Percentiles rank a stretch among this genome's conserved stretches.
Evolutionary conservation across 30 jellyfish, hydroid and myxozoan genomes (phyloP).

Genomic region (Hydra vulgaris): DNA sequence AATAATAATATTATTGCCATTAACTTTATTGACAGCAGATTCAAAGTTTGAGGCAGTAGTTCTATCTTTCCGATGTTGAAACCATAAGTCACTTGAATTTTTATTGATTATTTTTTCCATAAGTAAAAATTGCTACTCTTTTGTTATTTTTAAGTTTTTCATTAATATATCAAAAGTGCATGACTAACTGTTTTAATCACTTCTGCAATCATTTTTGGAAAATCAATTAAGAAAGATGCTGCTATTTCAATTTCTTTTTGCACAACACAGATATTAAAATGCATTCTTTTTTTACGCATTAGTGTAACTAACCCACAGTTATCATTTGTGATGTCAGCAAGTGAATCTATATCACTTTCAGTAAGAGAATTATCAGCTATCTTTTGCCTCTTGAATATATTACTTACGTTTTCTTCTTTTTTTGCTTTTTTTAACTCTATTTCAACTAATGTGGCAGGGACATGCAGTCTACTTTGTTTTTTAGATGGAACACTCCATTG

Average conservation of each 20-base stretch:
- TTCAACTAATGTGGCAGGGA: neutral
- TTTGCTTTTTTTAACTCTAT: neutral
- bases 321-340: slow-evolving; percentile 7
- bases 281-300: neutral
- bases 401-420: neutral
- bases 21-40: too few species aligned
- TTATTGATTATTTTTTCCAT: neutral
- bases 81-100: neutral
- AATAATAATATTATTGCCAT: too few species aligned
- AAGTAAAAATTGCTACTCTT: neutral
- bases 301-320: neutral
- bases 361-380: neutral
- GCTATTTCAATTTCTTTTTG: neutral
- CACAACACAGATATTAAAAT: neutral
- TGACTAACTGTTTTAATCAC: neutral
- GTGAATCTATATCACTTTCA: neutral
- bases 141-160: neutral
- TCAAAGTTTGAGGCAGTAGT: too few species aligned
- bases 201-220: neutral
- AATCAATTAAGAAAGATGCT: neutral
- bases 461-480: neutral
- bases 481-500: slow-evolving; percentile 3
- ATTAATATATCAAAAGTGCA: neutral
- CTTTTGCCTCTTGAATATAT: neutral
- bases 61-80: neutral